phyloP scores from a whole-genome alignment of 2,888 invertebrate genomes.

The Lepetodrilus schrolli region DNA sequence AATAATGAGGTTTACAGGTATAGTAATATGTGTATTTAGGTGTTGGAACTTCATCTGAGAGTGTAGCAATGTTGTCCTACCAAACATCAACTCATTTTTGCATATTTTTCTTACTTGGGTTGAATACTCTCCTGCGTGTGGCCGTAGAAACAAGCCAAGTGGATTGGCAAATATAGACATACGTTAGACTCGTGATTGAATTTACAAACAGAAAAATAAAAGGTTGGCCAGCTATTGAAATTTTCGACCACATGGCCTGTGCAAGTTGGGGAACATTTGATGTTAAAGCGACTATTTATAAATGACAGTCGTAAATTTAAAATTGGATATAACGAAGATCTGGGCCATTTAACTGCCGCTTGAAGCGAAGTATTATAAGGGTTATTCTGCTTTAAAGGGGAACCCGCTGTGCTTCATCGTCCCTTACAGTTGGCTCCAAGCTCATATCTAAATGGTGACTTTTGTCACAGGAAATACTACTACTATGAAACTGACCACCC shows the following conservation, averaged over 20 bases:
- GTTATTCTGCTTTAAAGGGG: background rate
- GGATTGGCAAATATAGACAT: no score
- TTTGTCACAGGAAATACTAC: constrained; percentile 10
- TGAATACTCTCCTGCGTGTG: background rate
- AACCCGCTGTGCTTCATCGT: background rate
- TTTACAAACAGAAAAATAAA: no score
- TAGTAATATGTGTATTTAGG: background rate
- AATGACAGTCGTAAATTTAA: constrained; percentile 2
- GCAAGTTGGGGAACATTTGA: no score
- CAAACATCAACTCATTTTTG: background rate
- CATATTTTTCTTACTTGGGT: background rate
- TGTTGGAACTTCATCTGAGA: background rate
- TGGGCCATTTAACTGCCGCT: background rate
- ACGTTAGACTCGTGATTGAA: no score
- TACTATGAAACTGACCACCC: constrained; percentile 4
- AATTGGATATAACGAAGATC: background rate
- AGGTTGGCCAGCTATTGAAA: no score
- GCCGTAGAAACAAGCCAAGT: no score
- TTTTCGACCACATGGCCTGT: no score
- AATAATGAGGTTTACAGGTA: background rate
- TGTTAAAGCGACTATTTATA: no score
- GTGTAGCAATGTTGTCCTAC: constrained; percentile 4
- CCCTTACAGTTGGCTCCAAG: background rate
- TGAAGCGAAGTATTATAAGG: background rate
- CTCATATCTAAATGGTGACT: constrained; percentile 10